Conservation (phyloP, 2,797 vertebrate species). For the Tenualosa ilisha region DNA sequence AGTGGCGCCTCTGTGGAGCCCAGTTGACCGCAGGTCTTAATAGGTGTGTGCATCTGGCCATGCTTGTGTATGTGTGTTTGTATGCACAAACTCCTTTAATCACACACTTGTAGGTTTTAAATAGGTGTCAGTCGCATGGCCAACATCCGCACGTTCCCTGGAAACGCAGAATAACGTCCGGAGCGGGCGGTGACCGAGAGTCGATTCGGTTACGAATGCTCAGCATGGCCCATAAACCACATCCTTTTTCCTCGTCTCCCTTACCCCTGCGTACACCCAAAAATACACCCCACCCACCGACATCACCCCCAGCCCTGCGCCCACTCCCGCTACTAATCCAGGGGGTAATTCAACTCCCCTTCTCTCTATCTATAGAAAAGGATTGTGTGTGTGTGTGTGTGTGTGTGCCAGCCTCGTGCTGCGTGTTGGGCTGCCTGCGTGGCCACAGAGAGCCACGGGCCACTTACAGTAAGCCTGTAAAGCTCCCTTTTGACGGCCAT, state of each 20-base stretch:
- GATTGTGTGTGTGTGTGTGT: constrained; percentile 18
- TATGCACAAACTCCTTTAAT: constrained; percentile 50
- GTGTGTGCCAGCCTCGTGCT: neutral
- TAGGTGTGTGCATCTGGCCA: neutral
- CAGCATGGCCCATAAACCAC: constrained; percentile 48
- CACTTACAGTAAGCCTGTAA: neutral
- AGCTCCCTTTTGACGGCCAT: neutral
- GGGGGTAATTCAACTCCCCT: constrained; percentile 42
- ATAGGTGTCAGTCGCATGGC: constrained; percentile 61
- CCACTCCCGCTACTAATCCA: constrained; percentile 36
- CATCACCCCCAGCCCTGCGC: constrained; percentile 32
- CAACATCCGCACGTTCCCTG: constrained; percentile 54
- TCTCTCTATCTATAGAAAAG: constrained; percentile 38
- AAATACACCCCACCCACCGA: constrained; percentile 48
- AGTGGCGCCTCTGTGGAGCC: constrained; percentile 40
- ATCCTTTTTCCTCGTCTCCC: constrained; percentile 49
- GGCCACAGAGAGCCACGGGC: neutral
- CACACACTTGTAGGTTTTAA: constrained; percentile 59
- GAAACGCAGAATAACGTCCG: constrained; percentile 47
- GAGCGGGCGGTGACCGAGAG: constrained; percentile 48
- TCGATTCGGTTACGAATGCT: constrained; percentile 57
- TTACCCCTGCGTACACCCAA: constrained; percentile 48
- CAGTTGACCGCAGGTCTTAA: constrained; percentile 10
- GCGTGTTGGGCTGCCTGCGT: neutral
- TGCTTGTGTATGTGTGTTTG: neutral